Evolutionary conservation across 2,797 vertebrate genomes (phyloP).

Genomic region (Odontamblyopus lacepedii): DNA sequence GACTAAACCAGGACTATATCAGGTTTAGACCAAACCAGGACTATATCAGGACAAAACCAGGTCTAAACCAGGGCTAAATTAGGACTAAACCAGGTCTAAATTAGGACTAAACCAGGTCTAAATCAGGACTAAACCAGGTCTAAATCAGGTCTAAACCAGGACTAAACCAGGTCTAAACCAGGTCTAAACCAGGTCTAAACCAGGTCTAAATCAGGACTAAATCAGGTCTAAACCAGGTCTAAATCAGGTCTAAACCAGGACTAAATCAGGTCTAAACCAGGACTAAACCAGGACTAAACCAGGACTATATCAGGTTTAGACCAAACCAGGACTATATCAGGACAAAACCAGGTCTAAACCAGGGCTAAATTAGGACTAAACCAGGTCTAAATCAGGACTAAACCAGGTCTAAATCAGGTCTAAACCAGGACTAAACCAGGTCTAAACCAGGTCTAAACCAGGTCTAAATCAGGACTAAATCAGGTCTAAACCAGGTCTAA

Average conservation of each 20-base stretch:
- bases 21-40: too few species aligned
- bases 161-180: background rate
- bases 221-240: too few species aligned
- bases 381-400: background rate
- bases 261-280: background rate
- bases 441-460: background rate
- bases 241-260: background rate
- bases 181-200: background rate
- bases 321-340: background rate
- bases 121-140: background rate
- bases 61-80: background rate
- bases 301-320: too few species aligned
- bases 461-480: background rate
- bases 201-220: background rate
- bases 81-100: background rate
- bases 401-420: background rate
- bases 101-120: background rate
- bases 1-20: too few species aligned
- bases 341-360: background rate
- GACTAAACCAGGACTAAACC: background rate
- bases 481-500: background rate
- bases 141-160: background rate
- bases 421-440: background rate
- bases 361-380: background rate
- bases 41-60: too few species aligned